Percentiles rank a stretch among this genome's conserved stretches.
Conservation (phyloP, 2,113 vertebrate genomes). For the Oxyura jamaicensis region DNA sequence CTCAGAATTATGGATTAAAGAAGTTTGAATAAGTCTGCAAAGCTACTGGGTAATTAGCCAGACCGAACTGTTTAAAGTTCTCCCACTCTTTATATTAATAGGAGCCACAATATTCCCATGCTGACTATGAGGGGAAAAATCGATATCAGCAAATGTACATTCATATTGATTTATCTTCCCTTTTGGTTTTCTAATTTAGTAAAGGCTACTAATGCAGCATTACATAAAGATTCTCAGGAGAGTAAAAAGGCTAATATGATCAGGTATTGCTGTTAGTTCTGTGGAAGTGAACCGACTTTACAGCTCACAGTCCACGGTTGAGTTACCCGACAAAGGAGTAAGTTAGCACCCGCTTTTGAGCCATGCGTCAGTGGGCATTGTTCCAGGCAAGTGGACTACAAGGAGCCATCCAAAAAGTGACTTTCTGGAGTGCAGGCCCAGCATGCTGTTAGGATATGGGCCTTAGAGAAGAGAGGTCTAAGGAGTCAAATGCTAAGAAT, state of each 20-base stretch:
- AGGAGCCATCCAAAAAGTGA: neutral
- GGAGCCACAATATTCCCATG: slow-evolving; percentile 57
- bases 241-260: slow-evolving; percentile 7
- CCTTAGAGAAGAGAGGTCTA: neutral
- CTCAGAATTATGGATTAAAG: slow-evolving; percentile 15
- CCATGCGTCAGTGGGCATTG: accelerated
- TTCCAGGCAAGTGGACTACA: neutral
- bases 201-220: slow-evolving; percentile 56
- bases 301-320: neutral
- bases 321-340: neutral
- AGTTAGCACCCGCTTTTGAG: accelerated
- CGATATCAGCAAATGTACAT: slow-evolving; percentile 60
- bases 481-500: neutral
- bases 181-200: slow-evolving; percentile 68
- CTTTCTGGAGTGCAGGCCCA: neutral
- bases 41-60: slow-evolving; percentile 39
- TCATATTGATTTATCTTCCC: slow-evolving; percentile 68
- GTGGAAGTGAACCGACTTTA: neutral
- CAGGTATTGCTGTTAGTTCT: slow-evolving; percentile 28
- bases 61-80: slow-evolving; percentile 31
- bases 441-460: neutral
- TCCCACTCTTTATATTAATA: slow-evolving; percentile 41
- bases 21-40: slow-evolving; percentile 23
- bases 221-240: slow-evolving; percentile 66
- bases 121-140: slow-evolving; percentile 57